Percentiles rank a stretch among this genome's conserved stretches.
Evolutionary conservation across 2,888 invertebrate species (phyloP).

Genomic region (Brenthis ino): DNA sequence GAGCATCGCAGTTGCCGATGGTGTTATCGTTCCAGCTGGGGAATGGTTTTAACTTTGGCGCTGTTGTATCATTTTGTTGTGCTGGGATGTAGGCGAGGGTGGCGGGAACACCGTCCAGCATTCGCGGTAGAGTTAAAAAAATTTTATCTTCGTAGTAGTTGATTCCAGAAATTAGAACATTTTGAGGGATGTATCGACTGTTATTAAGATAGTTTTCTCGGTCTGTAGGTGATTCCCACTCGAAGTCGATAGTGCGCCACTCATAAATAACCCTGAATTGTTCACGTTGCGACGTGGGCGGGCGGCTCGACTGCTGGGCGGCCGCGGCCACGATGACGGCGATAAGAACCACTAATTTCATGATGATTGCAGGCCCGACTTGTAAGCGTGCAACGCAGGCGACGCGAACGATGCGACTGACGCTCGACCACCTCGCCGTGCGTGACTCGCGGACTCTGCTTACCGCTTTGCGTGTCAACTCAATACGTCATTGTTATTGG

Average conservation of each 20-base stretch:
- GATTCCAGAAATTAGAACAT: slow-evolving; percentile 86
- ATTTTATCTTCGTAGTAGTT: slow-evolving; percentile 85
- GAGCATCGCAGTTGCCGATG: slow-evolving; percentile 84
- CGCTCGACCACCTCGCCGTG: slow-evolving; percentile 47
- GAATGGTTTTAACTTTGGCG: slow-evolving; percentile 84
- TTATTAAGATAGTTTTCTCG: slow-evolving; percentile 79
- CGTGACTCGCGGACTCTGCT: slow-evolving; percentile 47
- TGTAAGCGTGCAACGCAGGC: slow-evolving; percentile 62
- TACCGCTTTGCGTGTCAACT: slow-evolving; percentile 53
- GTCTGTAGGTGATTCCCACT: slow-evolving; percentile 83
- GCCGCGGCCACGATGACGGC: slow-evolving; percentile 66
- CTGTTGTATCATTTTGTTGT: slow-evolving; percentile 69
- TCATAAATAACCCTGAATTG: slow-evolving; percentile 87
- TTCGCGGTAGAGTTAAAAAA: slow-evolving; percentile 86
- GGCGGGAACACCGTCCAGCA: slow-evolving; percentile 87
- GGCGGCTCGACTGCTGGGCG: slow-evolving; percentile 57
- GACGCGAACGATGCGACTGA: slow-evolving; percentile 68
- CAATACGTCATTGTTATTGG: slow-evolving; percentile 43
- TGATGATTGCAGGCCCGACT: slow-evolving; percentile 51
- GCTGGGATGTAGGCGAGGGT: slow-evolving; percentile 84
- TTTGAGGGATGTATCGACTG: slow-evolving; percentile 84
- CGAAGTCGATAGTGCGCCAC: slow-evolving; percentile 87
- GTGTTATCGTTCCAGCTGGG: slow-evolving; percentile 87
- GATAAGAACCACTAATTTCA: slow-evolving; percentile 61
- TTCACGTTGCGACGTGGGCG: slow-evolving; percentile 59